Evolutionary conservation across 2,113 vertebrate genomes (phyloP).

Genomic region (Engystomops pustulosus): DNA sequence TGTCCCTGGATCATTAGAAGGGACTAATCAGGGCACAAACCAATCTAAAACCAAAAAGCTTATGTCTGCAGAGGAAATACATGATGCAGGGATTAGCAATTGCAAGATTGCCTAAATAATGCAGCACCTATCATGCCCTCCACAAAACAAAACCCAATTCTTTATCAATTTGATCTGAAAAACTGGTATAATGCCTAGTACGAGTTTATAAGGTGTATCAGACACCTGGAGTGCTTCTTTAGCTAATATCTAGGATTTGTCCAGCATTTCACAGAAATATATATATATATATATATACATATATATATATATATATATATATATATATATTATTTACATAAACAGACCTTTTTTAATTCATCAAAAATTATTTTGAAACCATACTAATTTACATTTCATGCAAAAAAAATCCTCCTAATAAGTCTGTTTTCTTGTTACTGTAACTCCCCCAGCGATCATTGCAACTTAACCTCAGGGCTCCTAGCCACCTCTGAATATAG

Average conservation of each 20-base stretch:
- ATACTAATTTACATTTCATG: not conserved
- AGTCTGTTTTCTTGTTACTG: not conserved
- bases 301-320: not conserved
- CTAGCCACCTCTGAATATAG: slow-evolving; percentile 45
- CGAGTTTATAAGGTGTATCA: too few species aligned
- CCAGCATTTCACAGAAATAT: not conserved
- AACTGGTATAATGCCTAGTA: too few species aligned
- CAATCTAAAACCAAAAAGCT: too few species aligned
- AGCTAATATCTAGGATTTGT: not conserved
- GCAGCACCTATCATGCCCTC: too few species aligned
- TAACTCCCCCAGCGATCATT: slow-evolving; percentile 24
- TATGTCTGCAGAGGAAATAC: too few species aligned
- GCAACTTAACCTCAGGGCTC: slow-evolving; percentile 55
- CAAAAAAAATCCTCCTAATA: not conserved
- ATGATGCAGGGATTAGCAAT: too few species aligned
- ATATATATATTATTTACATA: not conserved
- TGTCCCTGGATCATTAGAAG: too few species aligned
- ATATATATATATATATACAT: not conserved
- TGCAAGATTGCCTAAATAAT: too few species aligned
- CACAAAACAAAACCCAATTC: too few species aligned
- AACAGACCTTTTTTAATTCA: not conserved
- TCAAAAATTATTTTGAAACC: not conserved
- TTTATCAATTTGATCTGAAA: too few species aligned
- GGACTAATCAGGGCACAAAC: too few species aligned
- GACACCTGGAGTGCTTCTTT: too few species aligned